Evolutionary conservation across 2,113 vertebrate species (phyloP), one percentile per base, ranked within the genome.

Genomic region (Carlito syrichta): DNA sequence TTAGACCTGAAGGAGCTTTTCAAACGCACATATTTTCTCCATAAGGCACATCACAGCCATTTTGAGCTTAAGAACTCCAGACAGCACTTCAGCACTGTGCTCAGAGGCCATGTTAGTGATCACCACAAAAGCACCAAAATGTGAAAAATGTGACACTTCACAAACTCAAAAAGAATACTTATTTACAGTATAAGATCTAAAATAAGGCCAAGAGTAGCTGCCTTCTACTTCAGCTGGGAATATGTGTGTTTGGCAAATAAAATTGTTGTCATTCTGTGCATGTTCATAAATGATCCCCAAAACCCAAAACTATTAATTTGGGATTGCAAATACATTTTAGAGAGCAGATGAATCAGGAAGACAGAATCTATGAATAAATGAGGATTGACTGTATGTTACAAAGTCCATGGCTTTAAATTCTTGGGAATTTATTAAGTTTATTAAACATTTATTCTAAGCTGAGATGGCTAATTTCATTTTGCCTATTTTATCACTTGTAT

Each of bases 381-480:
- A 90, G 16, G 50, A 69, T 92, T 12, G 2, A 60, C 6, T 81
- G 10, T 56, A 32, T 86, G 35, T 89, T 84, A 92, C 1, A 89
- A 95, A 90, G 52, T 69, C 25, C 25, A 71, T 63, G 50, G 4
- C 60, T 96, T 93, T 89, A 89, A 71, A 60, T 91, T 77, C 40
- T 54, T 91, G 27, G 11, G 63, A 95, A 68, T 88, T n/a, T n/a
- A n/a, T n/a, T n/a, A n/a, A n/a, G 30, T 85, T 38, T 91, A 22
- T 48, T n/a, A n/a, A n/a, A 66, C 23, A 63, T 78, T 93, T 48
- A 76, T 89, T 81, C 45, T 86, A 94, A 94, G 38, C 30, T 54
- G 20, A 62, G 35, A 48, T 83, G 8, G 48, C 58, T 94, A 78
- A 96, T 71, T 94, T 95, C 48, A 2, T 79, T 76, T 94, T 91